Conservation (phyloP, 2,113 vertebrate species). For the Miniopterus natalensis region DNA sequence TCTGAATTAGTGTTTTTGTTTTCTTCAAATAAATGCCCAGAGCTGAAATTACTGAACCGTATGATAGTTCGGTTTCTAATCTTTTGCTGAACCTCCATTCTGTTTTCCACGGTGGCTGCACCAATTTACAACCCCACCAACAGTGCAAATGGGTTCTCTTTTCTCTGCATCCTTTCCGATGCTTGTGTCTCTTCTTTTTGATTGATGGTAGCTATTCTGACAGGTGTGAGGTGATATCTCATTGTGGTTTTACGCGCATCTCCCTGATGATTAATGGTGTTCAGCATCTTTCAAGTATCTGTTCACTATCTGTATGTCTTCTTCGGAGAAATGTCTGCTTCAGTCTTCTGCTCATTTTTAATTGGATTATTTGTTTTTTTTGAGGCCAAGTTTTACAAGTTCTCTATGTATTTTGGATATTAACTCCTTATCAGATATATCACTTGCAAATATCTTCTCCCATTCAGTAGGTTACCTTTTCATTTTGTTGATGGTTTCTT, state of each 20-base stretch:
- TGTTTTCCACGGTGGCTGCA: neutral
- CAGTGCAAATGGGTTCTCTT: neutral
- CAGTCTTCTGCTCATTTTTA: neutral
- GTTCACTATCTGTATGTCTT: neutral
- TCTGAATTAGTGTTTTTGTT: neutral
- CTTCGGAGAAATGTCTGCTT: neutral
- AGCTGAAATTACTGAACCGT: neutral
- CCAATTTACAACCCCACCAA: neutral
- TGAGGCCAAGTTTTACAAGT: neutral
- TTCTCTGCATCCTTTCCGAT: neutral
- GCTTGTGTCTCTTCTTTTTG: neutral
- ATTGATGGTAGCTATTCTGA: neutral
- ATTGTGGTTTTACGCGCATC: neutral
- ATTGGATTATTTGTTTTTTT: neutral
- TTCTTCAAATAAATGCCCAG: neutral
- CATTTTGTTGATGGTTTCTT: neutral
- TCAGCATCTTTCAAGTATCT: neutral
- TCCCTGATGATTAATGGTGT: neutral
- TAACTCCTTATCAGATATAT: neutral
- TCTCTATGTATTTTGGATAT: neutral
- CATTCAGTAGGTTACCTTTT: neutral
- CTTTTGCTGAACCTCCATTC: neutral
- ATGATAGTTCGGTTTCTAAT: neutral
- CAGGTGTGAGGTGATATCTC: neutral
- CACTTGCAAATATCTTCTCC: neutral